Conservation (phyloP, 2,797 vertebrate genomes). For the Hippocampus kuda region DNA sequence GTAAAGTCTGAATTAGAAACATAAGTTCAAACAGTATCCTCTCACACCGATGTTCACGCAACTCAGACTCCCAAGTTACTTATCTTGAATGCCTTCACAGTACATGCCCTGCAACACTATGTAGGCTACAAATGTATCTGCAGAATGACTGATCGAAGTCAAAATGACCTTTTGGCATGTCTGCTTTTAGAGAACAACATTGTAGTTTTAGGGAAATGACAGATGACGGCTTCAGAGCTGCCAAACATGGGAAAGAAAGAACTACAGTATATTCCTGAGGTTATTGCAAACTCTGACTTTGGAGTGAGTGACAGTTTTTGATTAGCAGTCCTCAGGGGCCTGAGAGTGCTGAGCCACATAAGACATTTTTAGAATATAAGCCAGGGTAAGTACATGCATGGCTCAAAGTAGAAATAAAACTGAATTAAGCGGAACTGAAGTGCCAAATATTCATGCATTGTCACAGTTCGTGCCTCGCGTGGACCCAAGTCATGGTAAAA, state of each 20-base stretch:
- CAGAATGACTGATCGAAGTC: neutral
- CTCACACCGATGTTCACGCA: neutral
- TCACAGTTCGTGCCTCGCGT: neutral
- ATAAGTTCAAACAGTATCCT: neutral
- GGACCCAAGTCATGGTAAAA: neutral
- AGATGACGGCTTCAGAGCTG: neutral
- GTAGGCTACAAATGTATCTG: no score
- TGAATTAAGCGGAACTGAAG: neutral
- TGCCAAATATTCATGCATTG: neutral
- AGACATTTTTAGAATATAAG: constrained; percentile 1
- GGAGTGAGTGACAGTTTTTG: constrained; percentile 2
- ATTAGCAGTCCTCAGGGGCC: constrained; percentile 1
- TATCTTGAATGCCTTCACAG: neutral
- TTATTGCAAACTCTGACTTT: constrained; percentile 5
- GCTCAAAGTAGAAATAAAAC: neutral
- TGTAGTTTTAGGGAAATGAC: neutral
- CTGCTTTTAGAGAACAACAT: neutral
- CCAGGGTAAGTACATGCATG: neutral
- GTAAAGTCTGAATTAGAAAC: no score
- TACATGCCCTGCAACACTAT: neutral
- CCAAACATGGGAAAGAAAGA: neutral
- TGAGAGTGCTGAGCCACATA: neutral
- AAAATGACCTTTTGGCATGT: neutral
- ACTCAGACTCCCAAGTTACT: neutral
- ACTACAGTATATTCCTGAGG: no score